Evolutionary conservation across 2,888 invertebrate genomes (phyloP), one percentile per base, ranked within the genome.

Genomic region (Zygogramma bicolorata): DNA sequence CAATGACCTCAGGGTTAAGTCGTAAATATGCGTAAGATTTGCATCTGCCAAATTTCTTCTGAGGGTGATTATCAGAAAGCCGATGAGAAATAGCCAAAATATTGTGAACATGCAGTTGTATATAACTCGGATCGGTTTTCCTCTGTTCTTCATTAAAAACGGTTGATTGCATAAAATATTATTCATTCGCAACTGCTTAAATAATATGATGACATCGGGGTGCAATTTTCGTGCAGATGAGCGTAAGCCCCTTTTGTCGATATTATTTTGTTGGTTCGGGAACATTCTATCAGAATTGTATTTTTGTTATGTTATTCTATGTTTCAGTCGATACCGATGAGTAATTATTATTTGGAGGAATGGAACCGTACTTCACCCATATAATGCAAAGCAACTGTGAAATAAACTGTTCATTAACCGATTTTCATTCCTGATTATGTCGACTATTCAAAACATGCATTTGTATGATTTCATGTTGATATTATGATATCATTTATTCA

Each of bases 171-270:
- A 27, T 1, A 62, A 15, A 15, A 62, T 3, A 7, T 40, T 62
- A n/a, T 25, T 42, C 3, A 62, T 42, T 25, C 62, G 40, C 20
- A 62, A 62, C 22, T 62, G 62, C 5, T 22, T 40, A 3, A 62
- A n/a, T 0, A 62, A 8, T 0, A 62, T 5, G 10, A 8, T 25
- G 8, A 62, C 15, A 62, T 62, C 62, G 6, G 40, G n/a, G 15
- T 62, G 62, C 2, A 27, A 62, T n/a, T 40, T 53, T 0, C 25
- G 27, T n/a, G n/a, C n/a, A 3, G 53, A 25, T 25, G 53, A 15
- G n/a, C 2, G 1, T 10, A 25, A 2, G 15, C 22, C 13, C 3
- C 25, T 27, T 13, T 6, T 27, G 2, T 25, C 5, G 1, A 22
- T 5, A 13, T 0, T 27, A 25, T 25, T 53, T 4, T 53, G n/a